Conservation (phyloP, 2,113 vertebrate species). For the Thunnus thynnus region DNA sequence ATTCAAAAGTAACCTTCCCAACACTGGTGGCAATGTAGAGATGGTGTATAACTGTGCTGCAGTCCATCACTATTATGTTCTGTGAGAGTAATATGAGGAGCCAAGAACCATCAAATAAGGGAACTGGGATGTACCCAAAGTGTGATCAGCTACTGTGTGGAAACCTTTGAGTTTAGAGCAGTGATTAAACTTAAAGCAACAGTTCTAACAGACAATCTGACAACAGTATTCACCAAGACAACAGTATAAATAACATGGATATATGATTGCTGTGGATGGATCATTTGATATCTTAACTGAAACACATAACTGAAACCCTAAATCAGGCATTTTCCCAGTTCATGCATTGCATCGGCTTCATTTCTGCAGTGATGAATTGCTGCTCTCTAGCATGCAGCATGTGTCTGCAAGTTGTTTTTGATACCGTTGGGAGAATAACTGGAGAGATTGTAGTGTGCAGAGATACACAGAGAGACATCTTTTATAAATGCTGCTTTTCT, state of each 20-base stretch:
- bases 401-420: conserved; percentile 13
- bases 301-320: neutral
- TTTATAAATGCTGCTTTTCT: neutral
- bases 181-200: neutral
- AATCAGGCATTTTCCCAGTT: neutral
- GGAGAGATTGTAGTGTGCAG: too few species aligned
- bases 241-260: neutral
- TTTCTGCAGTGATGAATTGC: conserved; percentile 7
- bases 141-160: neutral
- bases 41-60: too few species aligned
- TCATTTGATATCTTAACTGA: too few species aligned
- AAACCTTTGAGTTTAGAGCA: neutral
- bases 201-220: too few species aligned
- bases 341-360: neutral
- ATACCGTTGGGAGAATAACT: neutral
- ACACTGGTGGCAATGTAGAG: too few species aligned
- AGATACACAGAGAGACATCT: neutral
- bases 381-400: neutral
- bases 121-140: neutral
- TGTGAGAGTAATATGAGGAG: neutral
- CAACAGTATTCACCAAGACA: too few species aligned
- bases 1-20: too few species aligned
- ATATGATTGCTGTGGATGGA: too few species aligned
- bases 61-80: too few species aligned
- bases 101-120: neutral